These are phyloP conservation scores for Carterocephalus palaemon DNA, from an alignment of 2,888 invertebrate genomes.

Conservation along the genomic window DNA sequence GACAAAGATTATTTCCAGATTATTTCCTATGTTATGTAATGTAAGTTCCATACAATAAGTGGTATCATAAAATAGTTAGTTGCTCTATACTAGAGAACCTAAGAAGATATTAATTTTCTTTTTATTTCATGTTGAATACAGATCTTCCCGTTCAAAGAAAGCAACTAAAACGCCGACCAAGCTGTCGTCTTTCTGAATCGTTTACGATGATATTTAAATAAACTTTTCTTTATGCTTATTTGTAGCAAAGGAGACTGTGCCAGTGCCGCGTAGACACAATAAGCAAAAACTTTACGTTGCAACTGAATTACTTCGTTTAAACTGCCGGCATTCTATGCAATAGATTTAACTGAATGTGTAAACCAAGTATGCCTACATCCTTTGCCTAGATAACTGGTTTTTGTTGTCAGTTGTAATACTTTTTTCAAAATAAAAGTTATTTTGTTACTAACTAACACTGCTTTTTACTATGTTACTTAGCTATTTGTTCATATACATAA, in stretches of 20 bases:
- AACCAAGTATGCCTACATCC: slow-evolving; percentile 8
- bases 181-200: slow-evolving; percentile 11
- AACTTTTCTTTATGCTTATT: slow-evolving; percentile 19
- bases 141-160: not conserved
- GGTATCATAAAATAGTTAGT: too few relatives aligned
- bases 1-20: too few relatives aligned
- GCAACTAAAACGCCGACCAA: not conserved
- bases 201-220: slow-evolving; percentile 18
- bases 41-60: too few relatives aligned
- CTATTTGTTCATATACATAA: too few relatives aligned
- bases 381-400: slow-evolving; percentile 8
- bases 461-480: not conserved
- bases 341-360: slow-evolving; percentile 20
- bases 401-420: not conserved
- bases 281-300: slow-evolving; percentile 20
- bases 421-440: not conserved
- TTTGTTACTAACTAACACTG: not conserved
- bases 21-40: too few relatives aligned
- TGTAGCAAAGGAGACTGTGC: slow-evolving; percentile 12
- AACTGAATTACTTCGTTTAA: slow-evolving; percentile 19
- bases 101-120: too few relatives aligned
- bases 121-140: not conserved
- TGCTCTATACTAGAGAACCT: too few relatives aligned
- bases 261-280: slow-evolving; percentile 20
- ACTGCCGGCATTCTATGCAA: slow-evolving; percentile 17